phyloP scores from a whole-genome alignment of 1,140 invertebrate genomes.

The Caenorhabditis brenneri region DNA sequence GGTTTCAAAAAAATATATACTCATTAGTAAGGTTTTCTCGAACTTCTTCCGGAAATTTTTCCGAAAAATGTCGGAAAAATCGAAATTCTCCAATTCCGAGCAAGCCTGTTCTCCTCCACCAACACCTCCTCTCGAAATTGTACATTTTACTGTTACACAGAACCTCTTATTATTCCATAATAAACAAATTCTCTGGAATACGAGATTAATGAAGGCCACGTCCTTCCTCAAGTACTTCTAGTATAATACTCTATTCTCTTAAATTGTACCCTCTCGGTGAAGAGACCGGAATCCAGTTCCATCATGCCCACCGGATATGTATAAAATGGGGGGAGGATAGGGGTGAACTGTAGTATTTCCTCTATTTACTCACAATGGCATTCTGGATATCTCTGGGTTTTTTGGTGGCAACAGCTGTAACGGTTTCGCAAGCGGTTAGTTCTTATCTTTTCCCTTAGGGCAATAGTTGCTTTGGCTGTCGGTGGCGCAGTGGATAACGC shows the following conservation, averaged over 20 bases:
- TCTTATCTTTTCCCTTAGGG: neutral
- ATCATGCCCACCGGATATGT: neutral
- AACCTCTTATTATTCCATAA: neutral
- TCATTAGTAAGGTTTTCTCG: too few species aligned
- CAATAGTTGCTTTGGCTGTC: too few species aligned
- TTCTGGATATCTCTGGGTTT: neutral
- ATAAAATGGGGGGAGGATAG: neutral
- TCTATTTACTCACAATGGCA: neutral
- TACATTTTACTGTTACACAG: neutral
- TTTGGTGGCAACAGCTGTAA: neutral
- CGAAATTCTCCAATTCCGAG: too few species aligned
- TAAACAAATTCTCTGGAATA: neutral
- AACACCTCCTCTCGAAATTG: neutral
- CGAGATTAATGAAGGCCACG: constrained; percentile 35
- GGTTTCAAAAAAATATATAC: too few species aligned
- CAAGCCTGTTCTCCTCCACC: constrained; percentile 73
- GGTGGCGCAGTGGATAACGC: neutral
- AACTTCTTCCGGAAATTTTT: too few species aligned
- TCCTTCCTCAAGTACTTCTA: neutral
- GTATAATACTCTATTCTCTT: neutral
- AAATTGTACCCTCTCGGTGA: neutral
- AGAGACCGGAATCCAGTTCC: neutral
- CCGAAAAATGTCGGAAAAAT: too few species aligned
- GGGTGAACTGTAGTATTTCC: neutral
- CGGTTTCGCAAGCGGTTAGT: neutral